A percentile compares a stretch with the other conserved stretches of the same genome.
phyloP scores from a whole-genome alignment of 35 echinoderm and acorn worm species.

The Ptychodera flava region DNA sequence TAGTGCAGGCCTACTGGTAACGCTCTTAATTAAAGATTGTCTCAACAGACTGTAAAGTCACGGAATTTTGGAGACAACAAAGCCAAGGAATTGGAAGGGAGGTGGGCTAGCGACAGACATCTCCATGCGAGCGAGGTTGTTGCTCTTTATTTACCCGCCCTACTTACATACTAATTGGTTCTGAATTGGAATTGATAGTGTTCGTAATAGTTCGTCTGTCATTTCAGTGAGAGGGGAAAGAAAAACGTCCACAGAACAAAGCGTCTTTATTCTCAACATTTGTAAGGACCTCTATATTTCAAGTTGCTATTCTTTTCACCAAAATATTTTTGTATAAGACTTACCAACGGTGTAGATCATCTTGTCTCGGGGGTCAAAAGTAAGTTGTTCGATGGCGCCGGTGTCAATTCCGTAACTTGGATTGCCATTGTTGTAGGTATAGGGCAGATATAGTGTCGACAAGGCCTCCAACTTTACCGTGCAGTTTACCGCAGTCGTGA shows the following conservation, averaged over 20 bases:
- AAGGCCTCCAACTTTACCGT: constrained; percentile 19
- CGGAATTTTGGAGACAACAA: too few species aligned
- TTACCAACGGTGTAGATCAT: constrained; percentile 55
- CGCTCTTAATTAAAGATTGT: too few species aligned
- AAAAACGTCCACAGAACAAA: neutral
- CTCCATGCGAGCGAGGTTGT: too few species aligned
- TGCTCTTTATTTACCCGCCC: too few species aligned
- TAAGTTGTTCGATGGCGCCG: constrained; percentile 47
- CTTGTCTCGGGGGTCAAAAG: constrained; percentile 29
- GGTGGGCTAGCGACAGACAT: too few species aligned
- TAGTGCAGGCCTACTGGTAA: too few species aligned
- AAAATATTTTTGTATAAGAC: too few species aligned
- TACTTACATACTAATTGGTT: neutral
- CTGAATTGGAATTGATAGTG: neutral
- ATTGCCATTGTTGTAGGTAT: constrained; percentile 11
- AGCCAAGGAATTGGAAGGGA: too few species aligned
- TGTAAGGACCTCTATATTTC: too few species aligned
- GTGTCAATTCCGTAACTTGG: constrained; percentile 25
- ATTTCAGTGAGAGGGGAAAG: neutral
- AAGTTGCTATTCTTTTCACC: too few species aligned
- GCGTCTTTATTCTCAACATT: neutral
- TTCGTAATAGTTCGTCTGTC: neutral
- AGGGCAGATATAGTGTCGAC: constrained; percentile 67
- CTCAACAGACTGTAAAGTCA: too few species aligned
- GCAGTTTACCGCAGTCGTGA: neutral